Base-by-base conservation (phyloP, 2,113 vertebrate species). In the Nibea albiflora region DNA sequence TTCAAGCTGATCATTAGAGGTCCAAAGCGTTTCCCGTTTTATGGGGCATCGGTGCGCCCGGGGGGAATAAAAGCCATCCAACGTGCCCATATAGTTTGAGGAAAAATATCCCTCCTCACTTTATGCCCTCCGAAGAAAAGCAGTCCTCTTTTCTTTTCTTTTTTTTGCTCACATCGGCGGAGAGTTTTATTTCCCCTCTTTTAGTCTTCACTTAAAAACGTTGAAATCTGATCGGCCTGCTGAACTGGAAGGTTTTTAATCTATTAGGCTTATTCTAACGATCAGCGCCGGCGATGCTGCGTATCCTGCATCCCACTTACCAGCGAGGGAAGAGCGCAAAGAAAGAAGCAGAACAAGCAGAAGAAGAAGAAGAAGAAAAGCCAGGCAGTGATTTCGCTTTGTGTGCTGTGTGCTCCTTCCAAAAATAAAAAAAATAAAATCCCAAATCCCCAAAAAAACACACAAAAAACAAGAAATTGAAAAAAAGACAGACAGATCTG, bases 1-100 rank as follows among this genome's bases (percentile, higher is more conserved):
- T 80, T 78, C 35, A 71, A 83, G 73, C 14, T 86, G 68, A 58
- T 80, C 77, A 77, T 76, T 17, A 61, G 68, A 67, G 67, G 72
- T 44, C 50, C 58, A 47, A 22, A 76, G 50, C 26, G 56, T 65
- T 10, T 31, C 74, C 70, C 24, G 35, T 20, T 81, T 76, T 28
- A 71, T 20, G 84, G 69, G 69, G 52, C 86, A 54, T 70, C 47
- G 68, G 57, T 46, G 57, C 66, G 46, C 68, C 58, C 81, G 26
- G 44, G 26, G 44, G 15, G 6, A 67, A 75, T 14, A 53, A 46
- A 78, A 91, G 85, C 54, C 49, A 87, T 86, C 86, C 89, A 89
- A 89, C 89, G 83, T 92, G 69, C 70, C 79, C 50, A 70, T 85
- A 82, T 72, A 89, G 86, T 91, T 86, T 76, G 67, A 85, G 68